Percentiles rank a stretch among this genome's conserved stretches.
Conservation (phyloP, 1,140 invertebrate species). For the Atta texana region DNA sequence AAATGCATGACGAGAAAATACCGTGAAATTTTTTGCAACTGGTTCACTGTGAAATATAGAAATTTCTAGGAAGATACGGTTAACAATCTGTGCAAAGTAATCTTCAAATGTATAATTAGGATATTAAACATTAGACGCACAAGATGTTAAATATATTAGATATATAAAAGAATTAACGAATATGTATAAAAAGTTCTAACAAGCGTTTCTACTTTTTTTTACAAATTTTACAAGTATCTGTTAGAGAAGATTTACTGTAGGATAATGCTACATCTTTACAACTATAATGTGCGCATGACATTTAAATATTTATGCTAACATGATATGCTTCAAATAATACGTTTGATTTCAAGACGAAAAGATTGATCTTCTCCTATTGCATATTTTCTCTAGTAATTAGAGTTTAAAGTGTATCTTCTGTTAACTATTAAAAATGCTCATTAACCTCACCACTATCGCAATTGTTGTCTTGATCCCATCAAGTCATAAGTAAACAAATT, state of each 20-base stretch:
- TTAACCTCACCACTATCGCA: conserved; percentile 37
- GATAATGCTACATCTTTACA: background rate
- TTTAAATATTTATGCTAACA: background rate
- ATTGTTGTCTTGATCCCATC: background rate
- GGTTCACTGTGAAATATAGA: background rate
- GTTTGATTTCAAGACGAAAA: conserved; percentile 19
- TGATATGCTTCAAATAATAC: conserved; percentile 37
- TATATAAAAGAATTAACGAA: background rate
- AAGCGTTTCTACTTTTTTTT: conserved; percentile 4
- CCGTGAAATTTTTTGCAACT: background rate
- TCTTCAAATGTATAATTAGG: background rate
- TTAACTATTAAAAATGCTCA: conserved; percentile 56
- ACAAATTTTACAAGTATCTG: conserved; percentile 1
- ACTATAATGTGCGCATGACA: background rate
- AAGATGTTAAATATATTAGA: background rate
- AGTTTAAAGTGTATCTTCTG: conserved; percentile 33
- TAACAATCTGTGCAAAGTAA: background rate
- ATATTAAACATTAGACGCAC: too few relatives aligned
- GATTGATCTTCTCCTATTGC: conserved; percentile 48
- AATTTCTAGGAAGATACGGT: background rate
- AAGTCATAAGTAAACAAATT: conserved; percentile 28
- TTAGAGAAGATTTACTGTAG: background rate
- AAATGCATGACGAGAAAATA: background rate
- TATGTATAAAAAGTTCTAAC: background rate
- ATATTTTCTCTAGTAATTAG: conserved; percentile 66